Base-by-base conservation (phyloP, 2,797 vertebrate species). In the Loriculus beryllinus region DNA sequence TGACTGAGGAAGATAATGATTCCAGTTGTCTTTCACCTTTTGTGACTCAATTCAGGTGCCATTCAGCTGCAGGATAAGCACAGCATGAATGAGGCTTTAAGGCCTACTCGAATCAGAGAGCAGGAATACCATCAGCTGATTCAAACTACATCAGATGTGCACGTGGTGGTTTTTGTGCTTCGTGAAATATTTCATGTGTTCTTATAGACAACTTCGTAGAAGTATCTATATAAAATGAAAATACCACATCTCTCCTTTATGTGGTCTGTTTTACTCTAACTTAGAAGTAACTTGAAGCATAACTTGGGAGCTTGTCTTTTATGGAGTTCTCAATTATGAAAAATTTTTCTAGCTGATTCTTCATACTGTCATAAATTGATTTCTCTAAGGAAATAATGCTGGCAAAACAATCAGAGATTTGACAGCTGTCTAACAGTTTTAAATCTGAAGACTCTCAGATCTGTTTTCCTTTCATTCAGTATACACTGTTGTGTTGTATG, bases 261-360 rank as follows among this genome's bases (percentile, higher is more conserved):
- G 23, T 4, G 7, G 48, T 83, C 42, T 11, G 5, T 65, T 87
- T 89, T 63, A 63, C 12, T 80, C 25, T 74, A 45, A 57, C 49
- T 88, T 88, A 57, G 69, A 74, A 80, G 33, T 85, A 70, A 59
- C 60, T 59, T 70, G 39, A 95, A 89, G 31, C 20, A 40, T 60
- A 77, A 85, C 37, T 86, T 83, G 33, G 26, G 29, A 95, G 51
- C 62, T 78, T 11, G 6, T 82, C 21, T 72, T 92, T 56, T 54
- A 45, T 45, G 29, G 72, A 80, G 14, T 7, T 85, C 43, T 75
- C 81, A 42, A 35, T 52, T 86, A 75, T 47, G 42, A 78, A 75
- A 85, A 52, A 21, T 75, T 90, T 77, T 96, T 92, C 63, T 90
- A 72, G 52, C 57, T 78, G 59, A 92, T 86, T 75, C 74, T 92